These are phyloP conservation scores for Apeltes quadracus DNA, from an alignment of 2,113 vertebrate species.

Conservation along the genomic window DNA sequence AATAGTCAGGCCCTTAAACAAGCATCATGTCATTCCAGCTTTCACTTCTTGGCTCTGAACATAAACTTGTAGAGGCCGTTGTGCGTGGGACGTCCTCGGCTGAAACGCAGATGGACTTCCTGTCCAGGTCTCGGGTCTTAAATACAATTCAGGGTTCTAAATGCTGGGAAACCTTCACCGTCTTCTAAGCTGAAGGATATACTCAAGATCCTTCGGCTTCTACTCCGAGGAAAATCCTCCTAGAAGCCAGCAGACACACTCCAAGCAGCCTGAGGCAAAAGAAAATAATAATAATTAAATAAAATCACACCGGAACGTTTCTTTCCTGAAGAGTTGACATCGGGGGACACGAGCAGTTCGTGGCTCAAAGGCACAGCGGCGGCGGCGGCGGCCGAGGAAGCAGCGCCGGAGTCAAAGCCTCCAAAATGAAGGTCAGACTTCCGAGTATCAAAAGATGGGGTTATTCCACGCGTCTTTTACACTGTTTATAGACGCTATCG, in stretches of 20 bases:
- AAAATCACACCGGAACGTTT: constrained; percentile 1
- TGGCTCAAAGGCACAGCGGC: constrained; percentile 16
- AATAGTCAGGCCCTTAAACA: constrained; percentile 4
- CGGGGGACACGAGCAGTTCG: neutral
- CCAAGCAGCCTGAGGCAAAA: constrained; percentile 32
- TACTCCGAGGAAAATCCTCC: constrained; percentile 55
- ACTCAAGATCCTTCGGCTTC: constrained; percentile 42
- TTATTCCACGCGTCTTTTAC: no score
- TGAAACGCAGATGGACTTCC: neutral
- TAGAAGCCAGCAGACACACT: constrained; percentile 43
- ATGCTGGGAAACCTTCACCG: constrained; percentile 19
- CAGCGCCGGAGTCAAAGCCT: neutral
- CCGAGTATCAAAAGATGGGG: constrained; percentile 14
- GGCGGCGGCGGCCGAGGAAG: constrained; percentile 2
- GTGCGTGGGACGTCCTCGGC: neutral
- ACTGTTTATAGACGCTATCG: no score
- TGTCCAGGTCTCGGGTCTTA: neutral
- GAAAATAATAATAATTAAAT: neutral
- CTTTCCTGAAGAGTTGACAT: constrained; percentile 51
- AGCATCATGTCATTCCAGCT: neutral
- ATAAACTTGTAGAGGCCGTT: neutral
- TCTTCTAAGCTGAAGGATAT: constrained; percentile 43
- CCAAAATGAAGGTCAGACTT: constrained; percentile 8
- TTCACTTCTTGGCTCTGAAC: neutral
- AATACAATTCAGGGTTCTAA: constrained; percentile 19